phyloP scores from a whole-genome alignment of 2,113 vertebrate species.

The Dromaius novaehollandiae region DNA sequence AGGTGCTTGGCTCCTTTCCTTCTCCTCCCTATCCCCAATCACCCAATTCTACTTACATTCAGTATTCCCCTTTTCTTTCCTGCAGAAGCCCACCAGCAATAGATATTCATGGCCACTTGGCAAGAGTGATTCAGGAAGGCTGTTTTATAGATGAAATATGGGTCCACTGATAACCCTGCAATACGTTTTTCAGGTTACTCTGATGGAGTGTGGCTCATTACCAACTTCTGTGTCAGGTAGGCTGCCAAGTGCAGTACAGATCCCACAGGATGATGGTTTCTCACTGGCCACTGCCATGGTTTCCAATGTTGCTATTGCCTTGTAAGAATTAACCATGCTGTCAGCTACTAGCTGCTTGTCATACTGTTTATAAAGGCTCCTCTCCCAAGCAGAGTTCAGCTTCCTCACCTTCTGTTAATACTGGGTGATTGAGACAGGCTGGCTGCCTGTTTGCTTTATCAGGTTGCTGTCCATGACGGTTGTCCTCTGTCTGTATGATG shows the following conservation, averaged over 20 bases:
- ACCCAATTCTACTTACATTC: neutral
- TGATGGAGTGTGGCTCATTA: accelerated
- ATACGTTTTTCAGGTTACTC: neutral
- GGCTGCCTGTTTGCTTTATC: neutral
- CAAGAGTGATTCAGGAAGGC: neutral
- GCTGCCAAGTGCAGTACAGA: neutral
- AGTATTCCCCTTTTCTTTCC: neutral
- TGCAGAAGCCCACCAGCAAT: neutral
- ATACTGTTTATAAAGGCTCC: neutral
- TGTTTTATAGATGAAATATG: neutral
- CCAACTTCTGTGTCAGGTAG: neutral
- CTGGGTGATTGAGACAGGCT: neutral
- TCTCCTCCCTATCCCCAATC: neutral
- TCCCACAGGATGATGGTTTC: neutral
- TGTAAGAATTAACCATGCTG: neutral
- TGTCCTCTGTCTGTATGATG: neutral
- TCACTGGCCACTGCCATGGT: neutral
- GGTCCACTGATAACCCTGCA: neutral
- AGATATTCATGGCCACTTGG: neutral
- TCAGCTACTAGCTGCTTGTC: neutral
- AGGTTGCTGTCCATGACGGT: neutral
- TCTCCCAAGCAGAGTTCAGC: neutral
- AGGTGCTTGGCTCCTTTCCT: neutral
- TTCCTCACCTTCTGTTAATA: neutral
- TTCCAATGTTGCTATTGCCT: neutral